Base-by-base conservation (phyloP, 2,797 vertebrate species). In the Strix occidentalis region DNA sequence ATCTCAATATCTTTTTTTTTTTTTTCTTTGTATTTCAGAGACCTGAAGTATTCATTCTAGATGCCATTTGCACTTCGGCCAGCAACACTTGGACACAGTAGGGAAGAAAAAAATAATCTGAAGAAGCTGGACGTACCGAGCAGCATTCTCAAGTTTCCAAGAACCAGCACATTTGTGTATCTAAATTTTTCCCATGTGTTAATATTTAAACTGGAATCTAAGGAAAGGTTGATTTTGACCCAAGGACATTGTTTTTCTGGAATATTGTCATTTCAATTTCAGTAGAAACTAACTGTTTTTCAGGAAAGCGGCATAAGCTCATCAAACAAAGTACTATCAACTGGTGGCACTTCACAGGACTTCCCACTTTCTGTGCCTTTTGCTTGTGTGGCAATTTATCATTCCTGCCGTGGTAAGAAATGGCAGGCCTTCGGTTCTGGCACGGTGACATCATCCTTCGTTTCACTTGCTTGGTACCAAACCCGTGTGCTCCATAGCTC, bases 1-100 rank as follows among this genome's bases (percentile, higher is more conserved):
- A 81, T 76, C 35, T 51, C 13, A 9, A 0, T 80, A 4, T 71
- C 23, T 46, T 46, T 46, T 46, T 46, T 46, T 46, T 84, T 75
- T 23, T 31, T 39, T 39, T 11, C 5, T 87, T 66, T 60, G 33
- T 41, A 1, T 97, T 88, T 72, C 94, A 96, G 96, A 89, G 19
- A 68, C 33, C 75, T 64, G 85, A 89, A 72, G 54, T 54, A 24
- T 68, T 87, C 16, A 9, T 82, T 79, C 79, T 57, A 69, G 65
- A 93, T 53, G 68, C 50, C 41, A 11, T 92, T 70, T 91, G 50
- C 64, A 64, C 33, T 76, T 84, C 60, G 86, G 37, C 58, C 77
- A 81, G 56, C 91, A 48, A 60, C 33, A 18, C 64, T 64, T 70
- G 88, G 74, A 89, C 79, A 28, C 50, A 53, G 10, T 1, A 28